phyloP scores from a whole-genome alignment of 2,888 invertebrate species.

The Stenichneumon culpator region DNA sequence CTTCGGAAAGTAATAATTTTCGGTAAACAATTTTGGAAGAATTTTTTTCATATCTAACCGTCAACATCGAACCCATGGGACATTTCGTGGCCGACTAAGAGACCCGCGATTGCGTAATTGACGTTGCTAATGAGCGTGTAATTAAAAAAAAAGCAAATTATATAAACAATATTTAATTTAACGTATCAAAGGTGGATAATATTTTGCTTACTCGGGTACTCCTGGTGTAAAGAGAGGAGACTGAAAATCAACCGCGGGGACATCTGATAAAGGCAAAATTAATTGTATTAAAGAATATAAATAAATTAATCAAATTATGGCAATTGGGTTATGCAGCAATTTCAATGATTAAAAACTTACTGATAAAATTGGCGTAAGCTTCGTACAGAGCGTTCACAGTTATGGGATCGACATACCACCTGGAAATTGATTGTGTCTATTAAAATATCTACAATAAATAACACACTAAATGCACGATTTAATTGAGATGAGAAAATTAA shows the following conservation, averaged over 20 bases:
- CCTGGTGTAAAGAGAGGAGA: conserved; percentile 54
- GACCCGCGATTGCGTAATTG: conserved; percentile 56
- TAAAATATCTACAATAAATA: neutral
- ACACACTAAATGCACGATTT: neutral
- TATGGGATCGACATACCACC: conserved; percentile 81
- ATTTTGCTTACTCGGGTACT: conserved; percentile 49
- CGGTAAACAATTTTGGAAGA: neutral
- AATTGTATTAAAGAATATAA: neutral
- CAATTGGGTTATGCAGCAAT: neutral
- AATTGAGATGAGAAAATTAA: conserved; percentile 2
- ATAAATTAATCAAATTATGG: neutral
- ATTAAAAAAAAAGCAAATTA: neutral
- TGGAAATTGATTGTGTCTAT: neutral
- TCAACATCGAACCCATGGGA: conserved; percentile 49
- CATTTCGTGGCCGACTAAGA: conserved; percentile 53
- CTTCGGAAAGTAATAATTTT: conserved; percentile 1
- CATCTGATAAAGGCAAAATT: conserved; percentile 30
- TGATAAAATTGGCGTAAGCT: conserved; percentile 38
- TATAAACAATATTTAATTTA: neutral
- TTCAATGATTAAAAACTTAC: conserved; percentile 43
- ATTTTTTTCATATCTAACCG: conserved; percentile 9
- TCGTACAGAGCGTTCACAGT: conserved; percentile 84
- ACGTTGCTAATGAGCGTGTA: conserved; percentile 25
- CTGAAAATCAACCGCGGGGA: conserved; percentile 59
- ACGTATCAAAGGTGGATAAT: neutral